These are phyloP conservation scores for Hipposideros armiger DNA, from an alignment of 2,113 vertebrate species.

Conservation along the genomic window DNA sequence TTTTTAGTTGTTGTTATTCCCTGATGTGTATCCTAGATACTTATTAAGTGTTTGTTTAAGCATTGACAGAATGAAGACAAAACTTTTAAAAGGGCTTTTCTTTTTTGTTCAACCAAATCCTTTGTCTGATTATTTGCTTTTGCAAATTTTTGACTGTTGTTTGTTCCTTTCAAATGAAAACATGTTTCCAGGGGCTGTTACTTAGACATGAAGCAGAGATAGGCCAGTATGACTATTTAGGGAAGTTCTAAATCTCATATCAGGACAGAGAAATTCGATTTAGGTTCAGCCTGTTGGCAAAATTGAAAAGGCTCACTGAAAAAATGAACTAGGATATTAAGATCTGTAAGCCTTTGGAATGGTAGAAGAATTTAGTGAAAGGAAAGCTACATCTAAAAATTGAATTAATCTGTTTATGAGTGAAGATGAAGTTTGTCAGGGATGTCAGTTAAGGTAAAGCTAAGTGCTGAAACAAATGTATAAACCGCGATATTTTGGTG, in stretches of 20 bases:
- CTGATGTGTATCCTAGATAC: not conserved
- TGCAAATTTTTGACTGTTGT: not conserved
- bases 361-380: not conserved
- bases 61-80: not conserved
- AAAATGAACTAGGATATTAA: not conserved
- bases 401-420: not conserved
- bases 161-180: not conserved
- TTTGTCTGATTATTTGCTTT: constrained; percentile 42
- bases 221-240: not conserved
- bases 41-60: not conserved
- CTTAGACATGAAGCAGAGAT: not conserved
- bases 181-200: not conserved
- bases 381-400: not conserved
- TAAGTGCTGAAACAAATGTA: not conserved
- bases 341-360: not conserved
- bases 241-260: not conserved
- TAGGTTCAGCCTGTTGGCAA: not conserved
- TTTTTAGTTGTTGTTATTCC: constrained; percentile 11
- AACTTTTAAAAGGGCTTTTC: not conserved
- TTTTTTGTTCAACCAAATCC: not conserved
- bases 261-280: not conserved
- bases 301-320: too few species aligned
- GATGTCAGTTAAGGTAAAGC: not conserved
- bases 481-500: not conserved
- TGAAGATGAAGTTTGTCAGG: not conserved